phyloP scores from a whole-genome alignment of 2,888 invertebrate genomes.

The Hetaerina titia region DNA sequence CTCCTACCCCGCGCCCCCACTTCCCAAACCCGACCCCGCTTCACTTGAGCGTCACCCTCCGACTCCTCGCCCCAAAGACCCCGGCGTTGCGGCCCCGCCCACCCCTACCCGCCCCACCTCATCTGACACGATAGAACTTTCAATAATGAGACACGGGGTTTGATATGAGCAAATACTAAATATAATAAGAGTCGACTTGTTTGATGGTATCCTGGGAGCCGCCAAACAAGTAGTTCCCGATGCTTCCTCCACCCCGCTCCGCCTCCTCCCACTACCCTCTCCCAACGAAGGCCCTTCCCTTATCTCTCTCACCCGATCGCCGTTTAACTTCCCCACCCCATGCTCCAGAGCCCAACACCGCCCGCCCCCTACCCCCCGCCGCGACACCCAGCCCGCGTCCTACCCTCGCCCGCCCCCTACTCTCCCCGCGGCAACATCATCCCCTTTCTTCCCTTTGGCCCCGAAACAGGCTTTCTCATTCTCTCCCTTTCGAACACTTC shows the following conservation, averaged over 20 bases:
- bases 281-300: background rate
- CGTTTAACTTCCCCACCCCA: background rate
- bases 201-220: constrained; percentile 61
- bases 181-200: constrained; percentile 57
- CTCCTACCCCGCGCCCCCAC: background rate
- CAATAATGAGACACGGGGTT: constrained; percentile 62
- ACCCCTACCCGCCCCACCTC: background rate
- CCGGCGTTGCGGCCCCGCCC: background rate
- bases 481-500: background rate
- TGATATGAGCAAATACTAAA: constrained; percentile 64
- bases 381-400: background rate
- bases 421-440: too few species aligned
- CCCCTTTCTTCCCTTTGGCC: too few species aligned
- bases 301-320: background rate
- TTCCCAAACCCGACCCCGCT: background rate
- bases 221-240: constrained; percentile 58
- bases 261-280: background rate
- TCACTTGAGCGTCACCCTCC: background rate
- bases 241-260: background rate
- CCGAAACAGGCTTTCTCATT: background rate
- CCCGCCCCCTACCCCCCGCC: background rate
- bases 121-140: constrained; percentile 57
- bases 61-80: background rate
- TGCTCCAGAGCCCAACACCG: background rate
- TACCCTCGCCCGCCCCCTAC: too few species aligned